Percentiles rank a stretch among this genome's conserved stretches.
Conservation (phyloP, 2,888 invertebrate species). For the Cephus sareptanus region DNA sequence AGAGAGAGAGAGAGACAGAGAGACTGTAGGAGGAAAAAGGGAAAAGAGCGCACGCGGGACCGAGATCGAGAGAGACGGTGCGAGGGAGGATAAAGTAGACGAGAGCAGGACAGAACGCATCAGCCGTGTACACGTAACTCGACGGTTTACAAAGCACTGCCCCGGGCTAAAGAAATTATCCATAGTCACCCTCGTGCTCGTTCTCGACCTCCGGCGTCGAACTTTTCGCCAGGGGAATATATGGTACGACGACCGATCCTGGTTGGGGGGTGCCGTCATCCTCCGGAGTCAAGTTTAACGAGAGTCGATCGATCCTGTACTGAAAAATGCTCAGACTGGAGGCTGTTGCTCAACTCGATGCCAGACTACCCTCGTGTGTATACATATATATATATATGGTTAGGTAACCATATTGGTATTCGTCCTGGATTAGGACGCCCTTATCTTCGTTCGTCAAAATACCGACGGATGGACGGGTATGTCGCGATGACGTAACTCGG, state of each 20-base stretch:
- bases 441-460: background rate
- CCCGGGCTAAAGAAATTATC: constrained; percentile 1
- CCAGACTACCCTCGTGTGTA: too few species aligned
- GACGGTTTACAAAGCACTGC: constrained; percentile 1
- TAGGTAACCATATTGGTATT: background rate
- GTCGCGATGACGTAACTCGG: background rate
- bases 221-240: background rate
- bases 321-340: background rate
- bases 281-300: background rate
- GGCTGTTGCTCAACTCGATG: background rate
- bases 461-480: background rate
- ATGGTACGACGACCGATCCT: background rate
- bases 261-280: background rate
- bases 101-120: background rate
- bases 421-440: background rate
- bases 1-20: background rate
- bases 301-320: background rate
- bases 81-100: background rate
- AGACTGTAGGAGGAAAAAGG: background rate
- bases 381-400: too few species aligned
- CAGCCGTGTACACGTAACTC: background rate
- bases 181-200: constrained; percentile 4
- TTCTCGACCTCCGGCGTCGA: background rate
- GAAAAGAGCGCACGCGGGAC: background rate
- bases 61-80: background rate